phyloP scores from a whole-genome alignment of 1,140 invertebrate genomes.

The Hylaeus volcanicus region DNA sequence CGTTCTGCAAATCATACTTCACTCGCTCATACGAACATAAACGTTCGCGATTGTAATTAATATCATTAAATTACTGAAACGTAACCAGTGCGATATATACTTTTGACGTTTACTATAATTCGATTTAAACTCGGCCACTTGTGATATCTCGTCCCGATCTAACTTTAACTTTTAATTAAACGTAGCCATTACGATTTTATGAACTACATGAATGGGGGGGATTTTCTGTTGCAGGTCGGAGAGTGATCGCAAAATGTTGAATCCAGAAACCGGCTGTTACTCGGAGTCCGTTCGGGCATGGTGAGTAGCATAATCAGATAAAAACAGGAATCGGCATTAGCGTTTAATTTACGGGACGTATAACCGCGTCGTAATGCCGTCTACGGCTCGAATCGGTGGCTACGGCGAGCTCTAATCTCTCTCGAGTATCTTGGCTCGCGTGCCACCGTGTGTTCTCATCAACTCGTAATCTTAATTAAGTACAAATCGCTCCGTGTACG shows the following conservation, averaged over 20 bases:
- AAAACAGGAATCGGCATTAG: slow-evolving; percentile 26
- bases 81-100: too few relatives aligned
- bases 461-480: slow-evolving; percentile 62
- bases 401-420: slow-evolving; percentile 34
- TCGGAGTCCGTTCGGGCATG: slow-evolving; percentile 78
- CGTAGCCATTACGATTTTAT: background rate
- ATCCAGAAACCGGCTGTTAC: slow-evolving; percentile 77
- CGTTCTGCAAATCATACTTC: too few relatives aligned
- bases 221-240: slow-evolving; percentile 74
- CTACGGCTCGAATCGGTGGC: slow-evolving; percentile 21
- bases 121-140: too few relatives aligned
- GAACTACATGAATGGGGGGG: background rate
- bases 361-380: slow-evolving; percentile 21
- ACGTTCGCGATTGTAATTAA: too few relatives aligned
- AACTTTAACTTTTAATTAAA: too few relatives aligned
- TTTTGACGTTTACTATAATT: too few relatives aligned
- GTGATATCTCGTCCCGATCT: too few relatives aligned
- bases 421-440: slow-evolving; percentile 43
- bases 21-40: too few relatives aligned
- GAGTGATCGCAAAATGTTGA: slow-evolving; percentile 79
- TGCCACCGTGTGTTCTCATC: slow-evolving; percentile 51
- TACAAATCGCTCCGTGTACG: slow-evolving; percentile 45
- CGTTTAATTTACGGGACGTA: slow-evolving; percentile 28
- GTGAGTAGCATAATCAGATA: slow-evolving; percentile 67
- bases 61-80: too few relatives aligned